phyloP scores from a whole-genome alignment of 1,140 invertebrate species.

The Stegodyphus mimosarum region DNA sequence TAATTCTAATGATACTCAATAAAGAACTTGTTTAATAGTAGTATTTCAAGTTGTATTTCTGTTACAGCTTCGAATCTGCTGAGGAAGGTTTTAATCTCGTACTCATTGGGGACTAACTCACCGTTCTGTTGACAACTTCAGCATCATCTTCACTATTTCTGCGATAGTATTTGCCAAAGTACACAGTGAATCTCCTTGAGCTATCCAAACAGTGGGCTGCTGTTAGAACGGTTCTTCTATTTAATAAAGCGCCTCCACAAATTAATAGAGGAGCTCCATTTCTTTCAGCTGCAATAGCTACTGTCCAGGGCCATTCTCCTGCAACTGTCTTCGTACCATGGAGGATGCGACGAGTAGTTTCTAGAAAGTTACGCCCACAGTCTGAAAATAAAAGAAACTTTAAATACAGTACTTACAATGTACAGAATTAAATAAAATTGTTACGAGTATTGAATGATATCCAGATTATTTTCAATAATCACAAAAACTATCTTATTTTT shows the following conservation, averaged over 20 bases:
- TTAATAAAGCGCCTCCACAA: neutral
- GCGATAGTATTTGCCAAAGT: neutral
- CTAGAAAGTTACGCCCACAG: neutral
- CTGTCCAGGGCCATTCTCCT: neutral
- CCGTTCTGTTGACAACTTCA: neutral
- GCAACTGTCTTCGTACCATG: neutral
- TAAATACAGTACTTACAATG: too few species aligned
- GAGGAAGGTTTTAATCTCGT: too few species aligned
- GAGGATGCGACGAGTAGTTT: neutral
- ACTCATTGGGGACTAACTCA: neutral
- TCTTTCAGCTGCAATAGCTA: neutral
- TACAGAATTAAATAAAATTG: too few species aligned
- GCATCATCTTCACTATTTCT: neutral
- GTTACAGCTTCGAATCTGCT: too few species aligned
- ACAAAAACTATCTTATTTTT: too few species aligned
- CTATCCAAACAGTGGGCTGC: neutral
- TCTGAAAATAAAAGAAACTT: neutral
- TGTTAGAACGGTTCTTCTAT: neutral
- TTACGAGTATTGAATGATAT: too few species aligned
- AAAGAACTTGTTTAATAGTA: too few species aligned
- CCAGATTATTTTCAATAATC: too few species aligned
- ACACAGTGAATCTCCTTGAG: neutral
- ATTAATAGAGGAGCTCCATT: neutral
- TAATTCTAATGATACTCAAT: too few species aligned
- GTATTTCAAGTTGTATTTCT: too few species aligned